A percentile compares a stretch with the other conserved stretches of the same genome.
Evolutionary conservation across 2,888 invertebrate species (phyloP).

Genomic region (Limnephilus lunatus): DNA sequence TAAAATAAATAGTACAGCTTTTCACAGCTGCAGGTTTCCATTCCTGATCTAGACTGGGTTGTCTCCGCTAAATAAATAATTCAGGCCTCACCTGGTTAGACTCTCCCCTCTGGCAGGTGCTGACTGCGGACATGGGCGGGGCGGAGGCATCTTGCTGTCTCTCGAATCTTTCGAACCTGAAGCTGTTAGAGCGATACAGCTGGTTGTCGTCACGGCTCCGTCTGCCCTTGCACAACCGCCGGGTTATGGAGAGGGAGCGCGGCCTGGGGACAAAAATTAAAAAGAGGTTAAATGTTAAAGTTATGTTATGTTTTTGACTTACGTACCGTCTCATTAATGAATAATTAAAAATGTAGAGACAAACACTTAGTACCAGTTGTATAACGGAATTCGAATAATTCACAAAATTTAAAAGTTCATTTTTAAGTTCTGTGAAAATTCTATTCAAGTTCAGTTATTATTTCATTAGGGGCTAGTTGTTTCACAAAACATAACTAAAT

Average conservation of each 20-base stretch:
- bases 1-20: too few species aligned
- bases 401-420: too few species aligned
- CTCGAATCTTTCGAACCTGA: slow-evolving; percentile 91
- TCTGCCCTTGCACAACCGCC: slow-evolving; percentile 85
- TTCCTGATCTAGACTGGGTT: neutral
- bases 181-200: slow-evolving; percentile 91
- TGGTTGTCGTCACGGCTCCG: slow-evolving; percentile 87
- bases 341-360: neutral
- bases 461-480: too few species aligned
- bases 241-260: slow-evolving; percentile 78
- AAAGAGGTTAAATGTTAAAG: neutral
- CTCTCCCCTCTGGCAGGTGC: slow-evolving; percentile 42
- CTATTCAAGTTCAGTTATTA: too few species aligned
- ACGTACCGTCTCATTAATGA: neutral
- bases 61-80: neutral
- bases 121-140: slow-evolving; percentile 46
- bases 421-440: too few species aligned
- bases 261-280: slow-evolving; percentile 54
- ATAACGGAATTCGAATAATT: too few species aligned
- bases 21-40: neutral
- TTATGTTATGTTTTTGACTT: neutral
- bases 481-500: too few species aligned
- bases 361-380: too few species aligned
- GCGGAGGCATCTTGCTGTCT: slow-evolving; percentile 77
- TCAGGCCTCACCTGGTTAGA: slow-evolving; percentile 27